Percentiles rank a stretch among this genome's conserved stretches.
Conservation (phyloP, 2,113 vertebrate species). For the Hemichromis elongatus region DNA sequence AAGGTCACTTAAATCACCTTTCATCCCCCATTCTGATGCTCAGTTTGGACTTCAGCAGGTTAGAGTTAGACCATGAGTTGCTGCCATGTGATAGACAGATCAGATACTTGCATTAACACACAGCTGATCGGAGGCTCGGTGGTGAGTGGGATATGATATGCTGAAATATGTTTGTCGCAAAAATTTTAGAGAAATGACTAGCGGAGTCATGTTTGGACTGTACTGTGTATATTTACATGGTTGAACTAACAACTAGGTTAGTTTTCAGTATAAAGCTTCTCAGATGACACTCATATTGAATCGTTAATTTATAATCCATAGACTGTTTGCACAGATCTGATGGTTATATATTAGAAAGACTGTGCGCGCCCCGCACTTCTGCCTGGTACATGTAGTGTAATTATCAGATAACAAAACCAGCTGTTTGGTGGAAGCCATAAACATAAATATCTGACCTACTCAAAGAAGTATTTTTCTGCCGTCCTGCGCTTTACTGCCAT, state of each 20-base stretch:
- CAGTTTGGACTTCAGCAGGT: background rate
- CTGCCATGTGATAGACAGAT: background rate
- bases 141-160: background rate
- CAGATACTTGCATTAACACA: background rate
- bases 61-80: background rate
- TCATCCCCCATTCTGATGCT: background rate
- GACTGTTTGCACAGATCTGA: background rate
- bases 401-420: background rate
- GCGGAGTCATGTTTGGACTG: too few relatives aligned
- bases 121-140: background rate
- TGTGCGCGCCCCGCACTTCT: background rate
- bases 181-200: too few relatives aligned
- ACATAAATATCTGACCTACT: background rate
- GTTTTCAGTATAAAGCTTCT: background rate
- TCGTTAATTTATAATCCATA: background rate
- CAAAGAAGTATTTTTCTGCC: background rate
- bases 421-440: background rate
- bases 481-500: slow-evolving; percentile 1
- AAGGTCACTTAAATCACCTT: accelerated
- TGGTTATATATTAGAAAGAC: background rate
- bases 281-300: background rate
- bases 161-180: background rate
- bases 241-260: background rate
- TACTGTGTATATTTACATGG: background rate
- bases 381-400: background rate